Evolutionary conservation across 2,888 invertebrate genomes (phyloP), one percentile per base, ranked within the genome.

Genomic region (Parnassius orleans): DNA sequence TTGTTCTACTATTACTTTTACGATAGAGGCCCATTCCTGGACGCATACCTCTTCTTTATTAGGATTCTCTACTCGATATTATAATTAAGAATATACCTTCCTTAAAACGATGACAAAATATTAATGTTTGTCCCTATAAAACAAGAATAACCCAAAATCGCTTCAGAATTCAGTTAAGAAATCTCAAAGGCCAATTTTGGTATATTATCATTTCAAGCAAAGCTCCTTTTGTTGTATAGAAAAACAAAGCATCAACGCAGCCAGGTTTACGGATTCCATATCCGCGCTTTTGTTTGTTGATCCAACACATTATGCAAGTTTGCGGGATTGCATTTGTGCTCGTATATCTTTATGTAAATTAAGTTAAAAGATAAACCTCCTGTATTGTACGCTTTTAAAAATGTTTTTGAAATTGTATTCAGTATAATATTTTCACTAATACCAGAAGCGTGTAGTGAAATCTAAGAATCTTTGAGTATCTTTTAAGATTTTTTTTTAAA

Each of bases 191-290:
- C 7, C 5, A 33, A 33, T 33, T 33, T 33, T 33, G 7, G 33
- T 33, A 33, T 33, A 33, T 33, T 33, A 33, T 33, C 7, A 33
- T 33, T 33, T 33, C 7, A 33, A 5, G 33, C 33, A 7, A 33
- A 33, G 33, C 33, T 33, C 33, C 33, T 33, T 33, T 46, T 11
- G 9, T 7, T 3, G 1, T 19, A n/a, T 7, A 14, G 51, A 46
- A 54, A 61, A 61, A 61, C 61, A 61, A 61, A 46, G 41, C 51
- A 44, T n/a, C n/a, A n/a, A 14, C 9, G 48, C 12, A 63, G 69
- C 68, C 71, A 69, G 69, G 65, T 71, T 72, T 70, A 69, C 72
- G 70, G 66, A 68, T 69, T 69, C 70, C 70, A 69, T 69, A 66
- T 66, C 65, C 67, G 69, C 64, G 63, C 72, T 71, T 69, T 70